Conservation (phyloP, 2,888 invertebrate species). For the Leistus spinibarbis region DNA sequence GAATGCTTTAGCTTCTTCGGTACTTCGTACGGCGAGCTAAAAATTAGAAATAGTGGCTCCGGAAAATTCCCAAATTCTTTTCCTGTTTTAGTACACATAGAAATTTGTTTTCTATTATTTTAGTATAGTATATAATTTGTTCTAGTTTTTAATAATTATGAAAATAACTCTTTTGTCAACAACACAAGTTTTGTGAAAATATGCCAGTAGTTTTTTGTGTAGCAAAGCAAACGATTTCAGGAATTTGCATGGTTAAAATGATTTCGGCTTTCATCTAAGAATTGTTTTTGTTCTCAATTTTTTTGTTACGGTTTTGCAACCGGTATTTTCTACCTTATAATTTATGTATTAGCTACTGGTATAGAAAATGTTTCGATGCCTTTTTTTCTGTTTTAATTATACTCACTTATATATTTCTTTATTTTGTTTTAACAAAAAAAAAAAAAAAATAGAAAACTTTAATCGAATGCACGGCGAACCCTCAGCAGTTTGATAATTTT, state of each 20-base stretch:
- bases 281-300: neutral
- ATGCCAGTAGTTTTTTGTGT: neutral
- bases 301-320: neutral
- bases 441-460: no score
- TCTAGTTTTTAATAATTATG: neutral
- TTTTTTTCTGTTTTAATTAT: neutral
- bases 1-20: no score
- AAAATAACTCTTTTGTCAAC: neutral
- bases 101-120: no score
- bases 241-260: neutral
- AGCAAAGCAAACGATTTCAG: neutral
- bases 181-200: neutral
- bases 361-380: neutral
- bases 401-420: neutral
- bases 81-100: neutral
- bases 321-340: conserved; percentile 8
- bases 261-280: neutral
- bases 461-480: neutral
- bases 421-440: neutral
- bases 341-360: neutral
- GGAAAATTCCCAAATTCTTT: no score
- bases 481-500: neutral
- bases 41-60: no score
- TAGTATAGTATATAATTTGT: neutral
- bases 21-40: no score